A percentile compares a stretch with the other conserved stretches of the same genome.
phyloP scores from a whole-genome alignment of 37 sponge, comb jelly and placozoan genomes.

The Beroe forskalii region DNA sequence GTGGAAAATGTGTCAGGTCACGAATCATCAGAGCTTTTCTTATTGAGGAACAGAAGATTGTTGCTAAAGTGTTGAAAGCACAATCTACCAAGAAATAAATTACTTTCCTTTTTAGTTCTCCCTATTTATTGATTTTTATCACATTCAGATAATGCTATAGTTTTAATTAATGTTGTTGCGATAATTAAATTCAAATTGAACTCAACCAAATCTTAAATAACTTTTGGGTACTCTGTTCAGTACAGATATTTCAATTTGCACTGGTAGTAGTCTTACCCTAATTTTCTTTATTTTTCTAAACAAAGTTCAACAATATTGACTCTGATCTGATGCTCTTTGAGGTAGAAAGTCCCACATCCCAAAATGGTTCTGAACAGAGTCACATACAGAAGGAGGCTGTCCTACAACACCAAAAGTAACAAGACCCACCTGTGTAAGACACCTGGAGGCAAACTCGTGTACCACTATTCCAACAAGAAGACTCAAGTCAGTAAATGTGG shows the following conservation, averaged over 20 bases:
- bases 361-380: conserved; percentile 61
- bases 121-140: neutral
- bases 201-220: no score
- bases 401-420: conserved; percentile 64
- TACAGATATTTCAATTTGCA: no score
- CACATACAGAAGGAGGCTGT: conserved; percentile 31
- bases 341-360: neutral
- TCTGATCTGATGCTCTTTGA: no score
- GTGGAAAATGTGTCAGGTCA: conserved; percentile 73
- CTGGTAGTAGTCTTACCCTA: no score
- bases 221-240: no score
- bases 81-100: conserved; percentile 2
- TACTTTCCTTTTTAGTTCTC: neutral
- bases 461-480: conserved; percentile 60
- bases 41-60: conserved; percentile 95
- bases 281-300: no score
- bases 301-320: no score
- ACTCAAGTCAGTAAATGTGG: conserved; percentile 55
- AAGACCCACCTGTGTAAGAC: conserved; percentile 56
- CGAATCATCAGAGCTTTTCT: conserved; percentile 94
- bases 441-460: conserved; percentile 51
- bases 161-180: no score
- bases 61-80: conserved; percentile 77
- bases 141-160: no score
- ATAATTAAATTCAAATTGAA: no score